Conservation (phyloP, 2,797 vertebrate species). For the Chaenodraco wilsoni region DNA sequence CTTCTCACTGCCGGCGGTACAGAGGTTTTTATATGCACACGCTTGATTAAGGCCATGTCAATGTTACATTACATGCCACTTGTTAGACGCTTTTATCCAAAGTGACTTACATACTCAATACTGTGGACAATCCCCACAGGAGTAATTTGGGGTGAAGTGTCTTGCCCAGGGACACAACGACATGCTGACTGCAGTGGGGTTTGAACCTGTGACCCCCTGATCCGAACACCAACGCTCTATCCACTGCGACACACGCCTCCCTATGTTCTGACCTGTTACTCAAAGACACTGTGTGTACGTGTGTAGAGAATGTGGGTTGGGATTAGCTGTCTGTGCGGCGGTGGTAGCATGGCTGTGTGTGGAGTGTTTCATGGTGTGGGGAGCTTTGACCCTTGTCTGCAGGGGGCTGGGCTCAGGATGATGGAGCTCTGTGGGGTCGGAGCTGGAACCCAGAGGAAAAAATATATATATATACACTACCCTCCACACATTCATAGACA, state of each 20-base stretch:
- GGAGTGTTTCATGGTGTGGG: slow-evolving; percentile 39
- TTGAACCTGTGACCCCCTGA: too few relatives aligned
- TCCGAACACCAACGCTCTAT: too few relatives aligned
- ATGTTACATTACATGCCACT: too few relatives aligned
- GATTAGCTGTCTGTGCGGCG: slow-evolving; percentile 17
- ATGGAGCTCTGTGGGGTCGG: slow-evolving; percentile 41
- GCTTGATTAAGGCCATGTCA: slow-evolving; percentile 1
- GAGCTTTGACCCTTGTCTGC: slow-evolving; percentile 51
- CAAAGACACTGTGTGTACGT: slow-evolving; percentile 1
- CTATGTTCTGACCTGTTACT: neutral
- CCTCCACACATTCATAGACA: slow-evolving; percentile 9
- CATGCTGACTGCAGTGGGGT: too few relatives aligned
- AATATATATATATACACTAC: neutral
- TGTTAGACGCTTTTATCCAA: too few relatives aligned
- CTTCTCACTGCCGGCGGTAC: neutral
- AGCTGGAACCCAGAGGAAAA: slow-evolving; percentile 26
- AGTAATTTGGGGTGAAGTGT: too few relatives aligned
- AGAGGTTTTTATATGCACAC: slow-evolving; percentile 12
- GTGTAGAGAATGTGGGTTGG: slow-evolving; percentile 5
- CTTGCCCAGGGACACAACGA: too few relatives aligned
- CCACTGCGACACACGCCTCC: too few relatives aligned
- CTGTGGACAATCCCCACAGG: too few relatives aligned
- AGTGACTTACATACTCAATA: too few relatives aligned
- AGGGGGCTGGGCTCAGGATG: slow-evolving; percentile 40
- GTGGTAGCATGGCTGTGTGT: slow-evolving; percentile 11